These are phyloP conservation scores for Peribatodes rhomboidaria DNA, from an alignment of 2,888 invertebrate genomes.

Conservation along the genomic window DNA sequence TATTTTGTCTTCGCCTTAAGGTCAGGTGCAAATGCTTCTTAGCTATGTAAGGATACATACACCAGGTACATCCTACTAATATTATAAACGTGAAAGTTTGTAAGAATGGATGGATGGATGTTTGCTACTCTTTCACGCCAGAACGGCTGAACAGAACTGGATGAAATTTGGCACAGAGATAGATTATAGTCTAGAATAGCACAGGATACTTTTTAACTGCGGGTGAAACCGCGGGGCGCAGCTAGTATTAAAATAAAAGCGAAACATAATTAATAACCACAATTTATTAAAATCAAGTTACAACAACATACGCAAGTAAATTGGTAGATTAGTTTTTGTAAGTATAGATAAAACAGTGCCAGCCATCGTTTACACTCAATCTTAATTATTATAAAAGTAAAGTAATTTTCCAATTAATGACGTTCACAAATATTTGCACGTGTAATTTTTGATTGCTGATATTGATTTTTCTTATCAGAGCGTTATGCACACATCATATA, in stretches of 20 bases:
- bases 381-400: constrained; percentile 2
- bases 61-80: too few relatives aligned
- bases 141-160: too few relatives aligned
- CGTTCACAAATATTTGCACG: constrained; percentile 1
- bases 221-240: too few relatives aligned
- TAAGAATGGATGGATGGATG: too few relatives aligned
- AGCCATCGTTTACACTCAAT: not conserved
- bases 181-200: too few relatives aligned
- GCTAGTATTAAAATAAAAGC: not conserved
- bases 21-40: too few relatives aligned
- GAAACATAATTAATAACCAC: not conserved
- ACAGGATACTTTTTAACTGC: too few relatives aligned
- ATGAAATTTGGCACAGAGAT: too few relatives aligned
- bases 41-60: too few relatives aligned
- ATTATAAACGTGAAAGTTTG: too few relatives aligned
- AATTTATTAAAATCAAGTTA: constrained; percentile 1
- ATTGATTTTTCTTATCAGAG: not conserved
- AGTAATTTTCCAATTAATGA: not conserved
- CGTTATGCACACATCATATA: not conserved
- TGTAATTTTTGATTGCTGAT: not conserved
- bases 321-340: constrained; percentile 1
- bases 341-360: not conserved
- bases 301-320: not conserved
- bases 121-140: too few relatives aligned
- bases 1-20: too few relatives aligned